Evolutionary conservation across 2,113 vertebrate species (phyloP), one percentile per base, ranked within the genome.

Genomic region (Salminus brasiliensis): DNA sequence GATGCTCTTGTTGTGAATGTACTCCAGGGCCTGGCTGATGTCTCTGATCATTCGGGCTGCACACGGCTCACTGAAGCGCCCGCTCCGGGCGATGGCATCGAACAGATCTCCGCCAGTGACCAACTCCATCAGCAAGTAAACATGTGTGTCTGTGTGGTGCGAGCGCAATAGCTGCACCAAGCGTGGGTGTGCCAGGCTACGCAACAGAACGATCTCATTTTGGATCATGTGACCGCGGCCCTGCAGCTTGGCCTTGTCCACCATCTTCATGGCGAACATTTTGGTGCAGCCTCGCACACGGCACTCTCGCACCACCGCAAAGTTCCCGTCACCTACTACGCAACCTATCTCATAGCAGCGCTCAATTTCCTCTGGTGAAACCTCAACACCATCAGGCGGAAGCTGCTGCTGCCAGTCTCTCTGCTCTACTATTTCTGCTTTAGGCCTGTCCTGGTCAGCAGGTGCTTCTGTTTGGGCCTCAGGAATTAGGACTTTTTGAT

Each of bases 141-240:
- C 95, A 65, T 98, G 95, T 0, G 89, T 88, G 65, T 90, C 87
- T 0, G 95, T 97, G 81, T 98, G 96, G 41, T 97, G 97, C 36
- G 97, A 95, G 11, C 95, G 91, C 4, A 98, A 92, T 80, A 99
- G 88, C 13, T 92, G 92, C 68, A 99, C 96, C 21, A 99, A 95
- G 72, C 95, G 95, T 45, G 96, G 96, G 79, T 99, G 97, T 29
- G 92, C 91, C 49, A 99, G 95, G 81, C 95, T 96, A 57, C 88
- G 94, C 80, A 97, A 92, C 5, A 99, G 95, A 23, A 94, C 86
- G 78, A 99, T 95, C 91, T 99, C 98, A 0, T 97, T 99, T 89
- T 97, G 95, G 81, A 98, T 95, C 92, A 99, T 97, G 88, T 97
- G 96, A 86, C 96, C 96, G 62, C 96, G 96, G 0, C 97, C 98